Evolutionary conservation across 1,140 invertebrate species (phyloP), one percentile per base, ranked within the genome.

Genomic region (Brachionus plicatilis): DNA sequence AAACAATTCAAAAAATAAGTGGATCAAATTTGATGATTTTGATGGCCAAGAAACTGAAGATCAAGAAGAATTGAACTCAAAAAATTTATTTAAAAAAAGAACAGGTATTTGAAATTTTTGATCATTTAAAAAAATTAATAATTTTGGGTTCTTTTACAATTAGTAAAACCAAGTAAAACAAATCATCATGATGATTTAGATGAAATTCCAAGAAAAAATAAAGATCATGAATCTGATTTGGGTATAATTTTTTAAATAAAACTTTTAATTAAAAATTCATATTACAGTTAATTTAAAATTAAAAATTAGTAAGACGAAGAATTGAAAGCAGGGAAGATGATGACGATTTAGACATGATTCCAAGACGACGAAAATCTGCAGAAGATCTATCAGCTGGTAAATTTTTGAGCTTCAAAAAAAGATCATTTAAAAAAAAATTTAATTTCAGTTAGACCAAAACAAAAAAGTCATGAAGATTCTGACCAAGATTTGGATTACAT

Each of bases 41-140:
- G 53, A 82, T 37, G 33, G 7, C 6, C 8, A 82, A 65, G 79
- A 65, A 20, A 41, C 7, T n/a, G 27, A 45, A 14, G 24, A 60
- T 12, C 33, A 33, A 65, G 53, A 43, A 14, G 37, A 65, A 45
- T 9, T 17, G 2, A 24, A 29, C 33, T 27, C n/a, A 20, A 47
- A 53, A 76, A 76, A 24, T 50, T 65, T 82, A 45, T 82, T 82
- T n/a, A 82, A 82, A 65, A 82, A 82, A 29, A 43, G 79, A 82
- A 17, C 37, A 43, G 33, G 79, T 82, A 72, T 14, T 33, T 33
- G 2, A 33, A 33, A 45, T 20, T 53, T 27, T 37, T 37, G 33
- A 37, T 37, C 33, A 37, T 7, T 37, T 37, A 12, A 24, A 27
- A 11, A 17, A 27, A 17, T 37, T 37, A 4, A 24, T 65, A 8